Conservation (phyloP, 2,113 vertebrate genomes). For the Pyrgilauda ruficollis region DNA sequence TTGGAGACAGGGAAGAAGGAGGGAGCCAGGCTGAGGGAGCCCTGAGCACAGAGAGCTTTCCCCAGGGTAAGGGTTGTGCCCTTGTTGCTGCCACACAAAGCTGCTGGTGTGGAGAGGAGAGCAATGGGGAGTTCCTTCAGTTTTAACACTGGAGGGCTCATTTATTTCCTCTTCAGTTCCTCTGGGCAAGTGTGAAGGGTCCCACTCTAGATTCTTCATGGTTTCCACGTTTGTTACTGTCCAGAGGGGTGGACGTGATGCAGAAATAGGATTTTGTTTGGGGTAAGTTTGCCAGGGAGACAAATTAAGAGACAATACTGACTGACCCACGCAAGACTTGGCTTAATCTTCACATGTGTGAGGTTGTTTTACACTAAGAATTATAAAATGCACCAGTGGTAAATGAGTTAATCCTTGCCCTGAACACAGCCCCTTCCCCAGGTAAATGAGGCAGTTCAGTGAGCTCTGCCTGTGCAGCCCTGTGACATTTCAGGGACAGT, state of each 20-base stretch:
- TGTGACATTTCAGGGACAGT: background rate
- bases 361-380: background rate
- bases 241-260: background rate
- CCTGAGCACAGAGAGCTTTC: background rate
- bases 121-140: background rate
- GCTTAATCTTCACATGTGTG: rapidly evolving
- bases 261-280: background rate
- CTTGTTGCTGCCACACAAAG: background rate
- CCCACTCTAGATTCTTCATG: background rate
- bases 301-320: background rate
- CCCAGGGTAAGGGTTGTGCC: background rate
- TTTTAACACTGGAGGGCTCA: background rate
- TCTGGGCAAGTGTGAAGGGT: background rate
- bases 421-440: background rate
- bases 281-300: background rate
- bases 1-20: background rate
- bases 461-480: background rate
- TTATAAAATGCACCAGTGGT: background rate
- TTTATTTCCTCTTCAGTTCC: background rate
- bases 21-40: background rate
- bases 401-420: background rate
- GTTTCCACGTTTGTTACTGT: background rate
- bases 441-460: background rate
- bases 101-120: background rate
- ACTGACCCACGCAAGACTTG: background rate